These are phyloP conservation scores for Clivina fossor DNA, from an alignment of 2,888 invertebrate species.

Conservation along the genomic window DNA sequence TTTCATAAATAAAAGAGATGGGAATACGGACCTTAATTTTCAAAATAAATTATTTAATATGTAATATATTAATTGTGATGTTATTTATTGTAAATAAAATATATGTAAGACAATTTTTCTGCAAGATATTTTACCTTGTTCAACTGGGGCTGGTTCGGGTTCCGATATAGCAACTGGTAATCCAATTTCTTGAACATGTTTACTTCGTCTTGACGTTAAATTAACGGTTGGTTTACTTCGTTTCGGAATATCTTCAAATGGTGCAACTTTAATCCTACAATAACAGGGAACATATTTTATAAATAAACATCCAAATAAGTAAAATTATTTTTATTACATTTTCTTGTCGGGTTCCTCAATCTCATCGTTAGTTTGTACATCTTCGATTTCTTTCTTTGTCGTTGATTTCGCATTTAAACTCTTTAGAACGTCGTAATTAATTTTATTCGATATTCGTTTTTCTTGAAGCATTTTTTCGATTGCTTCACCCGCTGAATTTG, in stretches of 20 bases:
- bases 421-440: slow-evolving; percentile 95
- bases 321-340: neutral
- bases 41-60: too few relatives aligned
- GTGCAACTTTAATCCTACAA: slow-evolving; percentile 14
- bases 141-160: slow-evolving; percentile 9
- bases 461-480: slow-evolving; percentile 96
- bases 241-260: slow-evolving; percentile 12
- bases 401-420: slow-evolving; percentile 62
- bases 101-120: too few relatives aligned
- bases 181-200: slow-evolving; percentile 27
- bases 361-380: slow-evolving; percentile 35
- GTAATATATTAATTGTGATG: too few relatives aligned
- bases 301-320: too few relatives aligned
- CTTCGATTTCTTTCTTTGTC: slow-evolving; percentile 46
- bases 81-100: too few relatives aligned
- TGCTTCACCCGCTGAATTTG: slow-evolving; percentile 79
- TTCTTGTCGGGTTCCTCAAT: neutral
- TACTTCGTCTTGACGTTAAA: slow-evolving; percentile 18
- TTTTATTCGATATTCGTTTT: slow-evolving; percentile 93
- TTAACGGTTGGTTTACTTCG: slow-evolving; percentile 19
- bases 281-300: neutral
- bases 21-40: too few relatives aligned
- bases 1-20: too few relatives aligned
- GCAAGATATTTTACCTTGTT: slow-evolving; percentile 6
- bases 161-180: slow-evolving; percentile 31